phyloP scores from a whole-genome alignment of 2,113 vertebrate species.

The Lepisosteus oculatus region DNA sequence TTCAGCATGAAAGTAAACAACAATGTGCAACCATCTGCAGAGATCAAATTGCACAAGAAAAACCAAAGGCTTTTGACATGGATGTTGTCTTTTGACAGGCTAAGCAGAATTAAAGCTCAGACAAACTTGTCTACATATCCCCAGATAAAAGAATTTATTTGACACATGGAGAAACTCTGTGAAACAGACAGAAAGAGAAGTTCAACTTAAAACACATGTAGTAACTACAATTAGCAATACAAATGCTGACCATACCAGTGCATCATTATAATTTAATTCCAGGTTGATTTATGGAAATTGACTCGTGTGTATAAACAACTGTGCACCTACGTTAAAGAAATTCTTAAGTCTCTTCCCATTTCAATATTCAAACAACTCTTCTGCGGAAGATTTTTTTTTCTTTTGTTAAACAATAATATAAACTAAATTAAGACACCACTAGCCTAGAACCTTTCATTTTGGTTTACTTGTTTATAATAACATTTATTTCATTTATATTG shows the following conservation, averaged over 20 bases:
- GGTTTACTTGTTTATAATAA: too few species aligned
- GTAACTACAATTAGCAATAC: background rate
- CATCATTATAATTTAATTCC: too few species aligned
- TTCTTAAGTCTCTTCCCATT: too few species aligned
- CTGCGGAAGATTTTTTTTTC: too few species aligned
- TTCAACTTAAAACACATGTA: background rate
- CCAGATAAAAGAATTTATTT: slow-evolving; percentile 20
- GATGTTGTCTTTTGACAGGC: slow-evolving; percentile 21
- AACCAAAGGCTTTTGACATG: slow-evolving; percentile 38
- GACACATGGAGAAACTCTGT: slow-evolving; percentile 8
- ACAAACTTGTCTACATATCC: slow-evolving; percentile 31
- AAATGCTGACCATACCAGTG: background rate
- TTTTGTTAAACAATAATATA: too few species aligned
- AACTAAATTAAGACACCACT: too few species aligned
- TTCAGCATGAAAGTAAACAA: slow-evolving; percentile 3
- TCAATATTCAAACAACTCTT: too few species aligned
- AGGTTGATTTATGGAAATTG: too few species aligned
- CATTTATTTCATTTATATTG: too few species aligned
- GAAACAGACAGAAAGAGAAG: background rate
- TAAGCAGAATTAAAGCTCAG: background rate
- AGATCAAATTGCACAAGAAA: slow-evolving; percentile 32
- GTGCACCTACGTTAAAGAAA: too few species aligned
- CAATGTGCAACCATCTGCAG: slow-evolving; percentile 25
- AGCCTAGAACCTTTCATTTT: too few species aligned
- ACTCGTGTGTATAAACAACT: too few species aligned